Percentiles rank a stretch among this genome's conserved stretches.
Evolutionary conservation across 2,888 invertebrate genomes (phyloP).

Genomic region (Limnephilus marmoratus): DNA sequence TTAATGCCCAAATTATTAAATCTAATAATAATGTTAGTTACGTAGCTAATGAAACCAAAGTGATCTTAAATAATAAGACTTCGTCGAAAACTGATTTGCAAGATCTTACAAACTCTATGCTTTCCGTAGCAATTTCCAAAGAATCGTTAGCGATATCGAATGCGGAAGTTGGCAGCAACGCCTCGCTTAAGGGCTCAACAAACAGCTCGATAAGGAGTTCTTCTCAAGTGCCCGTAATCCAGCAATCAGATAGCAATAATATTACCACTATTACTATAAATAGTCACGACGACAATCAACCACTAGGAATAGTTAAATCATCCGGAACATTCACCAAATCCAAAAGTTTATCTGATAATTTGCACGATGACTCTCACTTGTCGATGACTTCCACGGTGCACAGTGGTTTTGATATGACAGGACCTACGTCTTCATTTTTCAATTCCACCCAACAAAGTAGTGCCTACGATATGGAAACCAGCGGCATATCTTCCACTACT

Average conservation of each 20-base stretch:
- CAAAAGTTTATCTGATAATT: constrained; percentile 58
- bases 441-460: constrained; percentile 71
- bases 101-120: constrained; percentile 59
- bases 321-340: constrained; percentile 57
- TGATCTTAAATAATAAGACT: constrained; percentile 58
- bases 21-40: constrained; percentile 68
- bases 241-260: constrained; percentile 69
- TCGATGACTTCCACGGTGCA: constrained; percentile 67
- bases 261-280: constrained; percentile 72
- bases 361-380: constrained; percentile 67
- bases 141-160: constrained; percentile 51
- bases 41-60: constrained; percentile 61
- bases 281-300: constrained; percentile 69
- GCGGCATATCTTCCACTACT: constrained; percentile 68
- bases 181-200: constrained; percentile 62
- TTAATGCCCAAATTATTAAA: constrained; percentile 75
- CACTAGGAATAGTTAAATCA: constrained; percentile 48
- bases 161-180: constrained; percentile 58
- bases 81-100: constrained; percentile 56
- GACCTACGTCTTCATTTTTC: constrained; percentile 70
- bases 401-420: constrained; percentile 69
- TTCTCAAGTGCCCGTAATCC: constrained; percentile 56
- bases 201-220: constrained; percentile 50
- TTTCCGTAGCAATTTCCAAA: constrained; percentile 63
- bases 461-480: constrained; percentile 70